Conservation (phyloP, 2,797 vertebrate species). For the Loriculus beryllinus region DNA sequence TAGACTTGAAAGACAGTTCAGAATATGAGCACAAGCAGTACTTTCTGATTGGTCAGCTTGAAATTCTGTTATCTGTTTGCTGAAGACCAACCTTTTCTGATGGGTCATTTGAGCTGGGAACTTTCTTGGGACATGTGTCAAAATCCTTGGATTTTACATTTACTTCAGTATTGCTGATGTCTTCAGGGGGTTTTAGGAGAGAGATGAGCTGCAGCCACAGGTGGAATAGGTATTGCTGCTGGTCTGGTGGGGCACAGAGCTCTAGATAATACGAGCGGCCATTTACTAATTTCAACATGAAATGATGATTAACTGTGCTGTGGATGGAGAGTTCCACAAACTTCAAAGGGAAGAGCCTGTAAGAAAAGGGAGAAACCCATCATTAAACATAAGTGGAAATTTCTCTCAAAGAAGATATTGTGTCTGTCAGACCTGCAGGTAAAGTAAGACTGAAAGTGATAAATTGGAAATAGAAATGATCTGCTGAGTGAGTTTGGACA, state of each 20-base stretch:
- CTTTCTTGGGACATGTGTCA: not conserved
- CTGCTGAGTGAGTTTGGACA: not conserved
- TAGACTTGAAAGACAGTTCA: not conserved
- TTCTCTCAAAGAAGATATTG: not conserved
- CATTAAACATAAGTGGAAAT: not conserved
- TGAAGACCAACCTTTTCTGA: not conserved
- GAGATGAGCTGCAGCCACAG: slow-evolving; percentile 62
- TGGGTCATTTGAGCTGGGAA: not conserved
- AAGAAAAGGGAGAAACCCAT: not conserved
- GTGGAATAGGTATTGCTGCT: slow-evolving; percentile 41
- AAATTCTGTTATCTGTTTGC: not conserved
- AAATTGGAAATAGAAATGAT: not conserved
- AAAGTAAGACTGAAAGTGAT: not conserved
- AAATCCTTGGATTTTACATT: not conserved
- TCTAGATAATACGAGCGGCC: slow-evolving; percentile 68
- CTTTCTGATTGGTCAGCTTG: not conserved
- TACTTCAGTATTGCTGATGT: not conserved
- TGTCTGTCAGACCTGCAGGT: not conserved
- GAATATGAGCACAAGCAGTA: not conserved
- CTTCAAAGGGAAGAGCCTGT: slow-evolving; percentile 68
- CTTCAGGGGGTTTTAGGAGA: slow-evolving; percentile 6
- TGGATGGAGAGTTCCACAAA: slow-evolving; percentile 71
- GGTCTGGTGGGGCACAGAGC: slow-evolving; percentile 44
- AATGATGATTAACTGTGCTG: slow-evolving; percentile 22
- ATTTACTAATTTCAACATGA: slow-evolving; percentile 66